Conservation (phyloP, 2,888 invertebrate species). For the Ennomos quercinarius region DNA sequence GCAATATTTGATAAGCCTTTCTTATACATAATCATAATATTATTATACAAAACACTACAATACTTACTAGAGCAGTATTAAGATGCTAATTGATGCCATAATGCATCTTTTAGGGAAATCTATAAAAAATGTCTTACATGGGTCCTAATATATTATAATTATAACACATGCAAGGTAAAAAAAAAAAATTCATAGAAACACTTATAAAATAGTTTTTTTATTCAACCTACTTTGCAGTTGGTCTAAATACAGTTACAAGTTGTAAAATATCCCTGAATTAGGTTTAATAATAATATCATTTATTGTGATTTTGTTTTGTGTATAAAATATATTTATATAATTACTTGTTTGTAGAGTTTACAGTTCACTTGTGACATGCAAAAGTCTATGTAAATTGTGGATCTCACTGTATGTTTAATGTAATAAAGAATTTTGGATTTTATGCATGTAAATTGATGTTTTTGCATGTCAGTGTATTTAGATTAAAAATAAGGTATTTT, state of each 20-base stretch:
- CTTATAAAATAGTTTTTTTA: constrained; percentile 4
- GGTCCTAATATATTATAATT: no score
- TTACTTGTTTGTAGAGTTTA: constrained; percentile 25
- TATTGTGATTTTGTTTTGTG: constrained; percentile 32
- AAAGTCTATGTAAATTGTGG: constrained; percentile 31
- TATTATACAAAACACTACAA: constrained; percentile 1
- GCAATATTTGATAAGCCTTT: no score
- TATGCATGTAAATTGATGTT: constrained; percentile 27
- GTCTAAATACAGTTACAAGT: not conserved
- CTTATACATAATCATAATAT: no score
- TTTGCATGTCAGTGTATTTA: constrained; percentile 36
- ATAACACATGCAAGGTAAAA: no score
- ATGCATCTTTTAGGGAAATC: not conserved
- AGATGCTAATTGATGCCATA: constrained; percentile 27
- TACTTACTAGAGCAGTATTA: constrained; percentile 23
- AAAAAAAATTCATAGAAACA: constrained; percentile 1
- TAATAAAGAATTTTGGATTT: constrained; percentile 27
- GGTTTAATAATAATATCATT: constrained; percentile 12
- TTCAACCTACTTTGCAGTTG: constrained; percentile 8
- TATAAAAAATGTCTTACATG: no score
- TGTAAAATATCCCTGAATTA: constrained; percentile 6
- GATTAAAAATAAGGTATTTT: constrained; percentile 25
- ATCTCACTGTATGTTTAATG: constrained; percentile 37
- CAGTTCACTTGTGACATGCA: constrained; percentile 29
- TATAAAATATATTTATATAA: constrained; percentile 28